Percentiles rank a stretch among this genome's conserved stretches.
Conservation (phyloP, 1,140 invertebrate genomes). For the Pollicipes pollicipes region DNA sequence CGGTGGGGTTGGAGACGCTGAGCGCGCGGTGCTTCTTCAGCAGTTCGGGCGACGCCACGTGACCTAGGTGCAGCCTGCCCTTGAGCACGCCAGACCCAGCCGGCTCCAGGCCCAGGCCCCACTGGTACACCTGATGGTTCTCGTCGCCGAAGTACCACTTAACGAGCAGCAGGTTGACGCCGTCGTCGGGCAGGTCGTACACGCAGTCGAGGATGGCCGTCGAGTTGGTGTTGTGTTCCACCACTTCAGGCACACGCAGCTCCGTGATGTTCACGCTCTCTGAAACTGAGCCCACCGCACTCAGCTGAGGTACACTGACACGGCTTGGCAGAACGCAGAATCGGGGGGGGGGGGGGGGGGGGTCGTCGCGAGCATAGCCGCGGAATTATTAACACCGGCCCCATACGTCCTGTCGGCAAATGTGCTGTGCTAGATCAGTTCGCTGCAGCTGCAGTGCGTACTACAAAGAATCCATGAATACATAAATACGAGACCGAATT, state of each 20-base stretch:
- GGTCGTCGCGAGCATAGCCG: no score
- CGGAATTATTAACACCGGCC: no score
- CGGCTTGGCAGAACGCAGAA: no score
- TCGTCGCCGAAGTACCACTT: conserved; percentile 58
- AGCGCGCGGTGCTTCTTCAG: conserved; percentile 52
- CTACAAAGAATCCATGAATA: no score
- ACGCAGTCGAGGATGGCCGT: conserved; percentile 56
- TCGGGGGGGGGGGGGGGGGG: no score
- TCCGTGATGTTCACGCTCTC: conserved; percentile 39
- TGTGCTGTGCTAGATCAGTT: no score
- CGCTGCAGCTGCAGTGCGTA: no score
- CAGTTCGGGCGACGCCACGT: conserved; percentile 43
- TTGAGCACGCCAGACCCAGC: conserved; percentile 39
- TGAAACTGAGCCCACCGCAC: conserved; percentile 18
- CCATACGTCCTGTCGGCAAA: no score
- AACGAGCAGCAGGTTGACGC: conserved; percentile 42
- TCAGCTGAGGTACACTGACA: no score
- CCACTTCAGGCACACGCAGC: conserved; percentile 42
- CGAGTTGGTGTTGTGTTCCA: conserved; percentile 43
- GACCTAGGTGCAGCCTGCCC: conserved; percentile 46
- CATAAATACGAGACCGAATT: no score
- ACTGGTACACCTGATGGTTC: conserved; percentile 52
- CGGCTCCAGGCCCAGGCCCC: conserved; percentile 33
- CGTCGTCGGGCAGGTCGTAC: conserved; percentile 37
- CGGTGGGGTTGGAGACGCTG: conserved; percentile 47